These are phyloP conservation scores for Drosophila insularis DNA, from an alignment of 1,140 invertebrate genomes.

Conservation along the genomic window DNA sequence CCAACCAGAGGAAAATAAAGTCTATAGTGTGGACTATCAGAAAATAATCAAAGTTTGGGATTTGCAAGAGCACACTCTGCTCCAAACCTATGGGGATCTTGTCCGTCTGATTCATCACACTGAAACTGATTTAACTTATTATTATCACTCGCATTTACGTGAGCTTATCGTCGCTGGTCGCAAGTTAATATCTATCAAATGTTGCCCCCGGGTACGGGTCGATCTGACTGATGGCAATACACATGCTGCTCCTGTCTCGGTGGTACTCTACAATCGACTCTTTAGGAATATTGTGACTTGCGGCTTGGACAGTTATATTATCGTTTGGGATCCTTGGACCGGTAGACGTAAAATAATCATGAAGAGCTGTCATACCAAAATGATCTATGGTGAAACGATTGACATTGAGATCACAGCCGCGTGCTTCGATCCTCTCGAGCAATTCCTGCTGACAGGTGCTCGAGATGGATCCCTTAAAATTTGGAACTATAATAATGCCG, in stretches of 20 bases:
- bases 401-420: conserved; percentile 90
- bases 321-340: conserved; percentile 88
- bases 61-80: conserved; percentile 83
- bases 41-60: conserved; percentile 89
- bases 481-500: conserved; percentile 91
- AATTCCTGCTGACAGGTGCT: conserved; percentile 88
- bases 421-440: conserved; percentile 87
- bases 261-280: conserved; percentile 87
- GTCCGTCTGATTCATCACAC: conserved; percentile 84
- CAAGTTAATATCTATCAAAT: conserved; percentile 85
- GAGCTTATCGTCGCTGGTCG: conserved; percentile 86
- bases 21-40: conserved; percentile 87
- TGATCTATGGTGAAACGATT: conserved; percentile 84
- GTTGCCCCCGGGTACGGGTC: conserved; percentile 85
- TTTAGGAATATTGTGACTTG: conserved; percentile 87
- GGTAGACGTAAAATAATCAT: conserved; percentile 85
- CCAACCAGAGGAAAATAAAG: conserved; percentile 87
- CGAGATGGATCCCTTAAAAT: conserved; percentile 87
- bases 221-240: conserved; percentile 87
- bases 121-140: conserved; percentile 84
- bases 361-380: conserved; percentile 86
- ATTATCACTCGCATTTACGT: conserved; percentile 86
- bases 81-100: conserved; percentile 86
- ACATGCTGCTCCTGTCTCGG: conserved; percentile 86
- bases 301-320: conserved; percentile 88